Evolutionary conservation across 2,888 invertebrate species (phyloP), one percentile per base, ranked within the genome.

Genomic region (Acleris laterana): DNA sequence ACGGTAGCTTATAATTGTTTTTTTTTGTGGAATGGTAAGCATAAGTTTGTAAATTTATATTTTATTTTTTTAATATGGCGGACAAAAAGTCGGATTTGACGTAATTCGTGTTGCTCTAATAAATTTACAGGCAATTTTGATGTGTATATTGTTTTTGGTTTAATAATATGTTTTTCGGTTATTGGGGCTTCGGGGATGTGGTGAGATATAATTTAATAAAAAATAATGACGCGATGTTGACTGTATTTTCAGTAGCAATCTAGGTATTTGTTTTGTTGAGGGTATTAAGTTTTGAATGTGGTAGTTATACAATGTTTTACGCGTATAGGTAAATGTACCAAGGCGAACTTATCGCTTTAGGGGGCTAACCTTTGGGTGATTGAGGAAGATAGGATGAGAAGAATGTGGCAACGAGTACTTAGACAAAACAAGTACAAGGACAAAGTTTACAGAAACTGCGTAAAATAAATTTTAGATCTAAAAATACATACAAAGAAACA

Each of bases 41-140:
- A 13, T 70, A 72, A 72, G 19, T 63, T 78, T 77, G 78, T 69
- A 50, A 64, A 72, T 75, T 70, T 72, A 73, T 76, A 71, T 83
- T 87, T 82, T 79, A 78, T 81, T 81, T 80, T 87, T 85, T 86
- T 88, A 87, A 88, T 90, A 87, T 85, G 74, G 81, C 82, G 80
- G 81, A 84, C 80, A 81, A 77, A 82, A 80, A 83, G 84, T 85
- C 78, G 74, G 77, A 78, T 85, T 83, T 81, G 82, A 78, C 69
- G 84, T 83, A 83, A 85, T 86, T 87, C 85, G 84, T 76, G 80
- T 79, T 76, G 68, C 72, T 68, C 77, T 89, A 88, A 88, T 89
- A 81, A 88, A 90, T 90, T 89, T 90, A 89, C 84, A 80, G 73
- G 70, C 78, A 77, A 75, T 78, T 80, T 84, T 74, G 74, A 59